Evolutionary conservation across 1,140 invertebrate species (phyloP).

Genomic region (Rhynchophorus ferrugineus): DNA sequence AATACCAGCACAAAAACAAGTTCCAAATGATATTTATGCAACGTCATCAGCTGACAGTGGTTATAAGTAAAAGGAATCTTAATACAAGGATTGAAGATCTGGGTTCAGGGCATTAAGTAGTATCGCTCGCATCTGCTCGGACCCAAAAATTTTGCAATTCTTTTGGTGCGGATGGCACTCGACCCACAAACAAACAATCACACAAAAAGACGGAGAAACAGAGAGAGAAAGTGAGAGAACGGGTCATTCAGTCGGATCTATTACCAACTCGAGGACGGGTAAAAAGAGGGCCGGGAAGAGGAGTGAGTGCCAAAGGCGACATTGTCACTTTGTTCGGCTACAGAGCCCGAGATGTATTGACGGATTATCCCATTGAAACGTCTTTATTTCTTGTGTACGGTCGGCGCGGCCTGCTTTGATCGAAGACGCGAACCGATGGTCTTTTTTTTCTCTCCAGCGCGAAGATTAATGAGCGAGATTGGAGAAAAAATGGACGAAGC

Average conservation of each 20-base stretch:
- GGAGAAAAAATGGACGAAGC: neutral
- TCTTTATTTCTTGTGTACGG: constrained; percentile 22
- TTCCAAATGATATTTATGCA: too few relatives aligned
- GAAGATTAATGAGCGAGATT: neutral
- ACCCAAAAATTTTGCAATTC: too few relatives aligned
- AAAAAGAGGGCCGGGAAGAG: neutral
- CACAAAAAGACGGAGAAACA: constrained; percentile 2
- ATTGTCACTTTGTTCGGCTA: constrained; percentile 22
- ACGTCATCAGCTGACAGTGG: too few relatives aligned
- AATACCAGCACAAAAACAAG: too few relatives aligned
- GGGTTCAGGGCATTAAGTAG: too few relatives aligned
- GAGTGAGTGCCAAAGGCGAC: constrained; percentile 17
- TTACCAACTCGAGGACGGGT: constrained; percentile 6
- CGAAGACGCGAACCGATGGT: neutral
- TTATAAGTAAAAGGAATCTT: too few relatives aligned
- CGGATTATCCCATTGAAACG: constrained; percentile 25
- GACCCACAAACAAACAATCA: constrained; percentile 1
- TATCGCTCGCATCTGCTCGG: too few relatives aligned
- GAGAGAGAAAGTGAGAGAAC: neutral
- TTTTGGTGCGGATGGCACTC: neutral
- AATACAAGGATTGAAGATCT: too few relatives aligned
- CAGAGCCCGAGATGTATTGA: constrained; percentile 18
- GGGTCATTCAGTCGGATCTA: constrained; percentile 2
- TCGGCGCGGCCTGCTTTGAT: constrained; percentile 13
- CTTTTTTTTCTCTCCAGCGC: constrained; percentile 4